Conservation (phyloP, 2,888 invertebrate species). For the Drosophila helvetica region DNA sequence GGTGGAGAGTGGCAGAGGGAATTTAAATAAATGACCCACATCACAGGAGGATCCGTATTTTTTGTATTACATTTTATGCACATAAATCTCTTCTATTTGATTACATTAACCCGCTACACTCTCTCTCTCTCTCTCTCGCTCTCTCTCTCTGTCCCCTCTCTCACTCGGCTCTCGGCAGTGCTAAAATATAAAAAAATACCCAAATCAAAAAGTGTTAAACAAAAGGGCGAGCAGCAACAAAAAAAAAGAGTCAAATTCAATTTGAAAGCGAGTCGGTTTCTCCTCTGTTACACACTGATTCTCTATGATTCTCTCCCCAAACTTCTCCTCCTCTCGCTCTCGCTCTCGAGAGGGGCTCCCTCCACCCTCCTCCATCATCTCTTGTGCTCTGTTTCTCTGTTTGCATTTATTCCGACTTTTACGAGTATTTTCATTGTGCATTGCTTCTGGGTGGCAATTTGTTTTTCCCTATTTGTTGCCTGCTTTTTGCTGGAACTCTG, state of each 20-base stretch:
- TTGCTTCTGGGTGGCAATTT: slow-evolving; percentile 39
- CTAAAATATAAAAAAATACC: slow-evolving; percentile 24
- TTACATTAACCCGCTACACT: slow-evolving; percentile 36
- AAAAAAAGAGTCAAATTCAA: slow-evolving; percentile 45
- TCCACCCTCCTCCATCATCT: not conserved
- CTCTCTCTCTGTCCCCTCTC: slow-evolving; percentile 9
- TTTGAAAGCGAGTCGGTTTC: slow-evolving; percentile 33
- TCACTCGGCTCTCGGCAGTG: slow-evolving; percentile 9
- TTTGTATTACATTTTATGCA: slow-evolving; percentile 27
- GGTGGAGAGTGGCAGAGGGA: not conserved
- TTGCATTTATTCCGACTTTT: slow-evolving; percentile 45
- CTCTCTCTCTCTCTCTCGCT: not conserved
- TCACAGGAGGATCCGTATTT: slow-evolving; percentile 31
- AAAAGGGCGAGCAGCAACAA: slow-evolving; percentile 18
- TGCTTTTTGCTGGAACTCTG: slow-evolving; percentile 20
- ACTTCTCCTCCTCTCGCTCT: not conserved
- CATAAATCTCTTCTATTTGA: slow-evolving; percentile 51
- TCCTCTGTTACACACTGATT: slow-evolving; percentile 14
- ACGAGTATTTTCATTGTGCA: slow-evolving; percentile 52
- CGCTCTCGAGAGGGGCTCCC: no score
- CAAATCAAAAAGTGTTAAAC: slow-evolving; percentile 56
- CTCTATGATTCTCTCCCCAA: not conserved
- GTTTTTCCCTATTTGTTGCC: slow-evolving; percentile 21
- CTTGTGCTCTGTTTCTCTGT: slow-evolving; percentile 1
- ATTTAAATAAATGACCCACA: slow-evolving; percentile 44